Conservation (phyloP, 2,888 invertebrate species). For the Abrostola triplasia region DNA sequence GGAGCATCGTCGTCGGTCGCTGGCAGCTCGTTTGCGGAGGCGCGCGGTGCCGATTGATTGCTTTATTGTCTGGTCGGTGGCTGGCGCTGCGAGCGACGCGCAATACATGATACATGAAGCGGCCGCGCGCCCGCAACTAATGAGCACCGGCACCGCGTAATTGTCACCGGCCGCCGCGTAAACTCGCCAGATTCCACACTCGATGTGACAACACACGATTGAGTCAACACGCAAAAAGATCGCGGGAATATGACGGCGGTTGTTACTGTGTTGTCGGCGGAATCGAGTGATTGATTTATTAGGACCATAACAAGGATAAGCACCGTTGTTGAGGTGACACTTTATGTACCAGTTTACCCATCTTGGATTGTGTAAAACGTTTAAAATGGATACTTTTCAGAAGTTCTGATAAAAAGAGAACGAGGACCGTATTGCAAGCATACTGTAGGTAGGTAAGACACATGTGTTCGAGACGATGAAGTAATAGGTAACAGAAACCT, state of each 20-base stretch:
- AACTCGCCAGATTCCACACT: conserved; percentile 66
- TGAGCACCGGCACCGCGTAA: conserved; percentile 81
- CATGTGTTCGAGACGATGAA: conserved; percentile 38
- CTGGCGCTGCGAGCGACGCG: conserved; percentile 74
- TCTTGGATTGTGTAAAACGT: conserved; percentile 46
- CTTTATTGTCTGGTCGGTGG: conserved; percentile 82
- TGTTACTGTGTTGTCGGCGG: conserved; percentile 65
- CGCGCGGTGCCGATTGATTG: conserved; percentile 81
- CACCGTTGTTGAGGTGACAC: conserved; percentile 56
- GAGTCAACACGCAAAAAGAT: conserved; percentile 74
- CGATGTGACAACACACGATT: conserved; percentile 66
- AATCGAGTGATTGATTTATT: conserved; percentile 73
- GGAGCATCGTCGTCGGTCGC: conserved; percentile 60
- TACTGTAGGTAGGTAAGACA: conserved; percentile 20
- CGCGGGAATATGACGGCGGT: conserved; percentile 69
- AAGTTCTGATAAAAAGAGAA: conserved; percentile 19
- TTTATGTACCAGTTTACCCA: conserved; percentile 39
- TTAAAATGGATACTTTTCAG: conserved; percentile 33
- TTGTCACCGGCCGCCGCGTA: conserved; percentile 73
- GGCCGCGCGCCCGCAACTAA: conserved; percentile 77
- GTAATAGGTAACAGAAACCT: conserved; percentile 60
- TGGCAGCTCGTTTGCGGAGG: conserved; percentile 75
- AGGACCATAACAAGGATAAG: conserved; percentile 66
- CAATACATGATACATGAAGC: conserved; percentile 86
- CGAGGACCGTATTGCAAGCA: conserved; percentile 11